phyloP scores from a whole-genome alignment of 2,888 invertebrate species.

The Lasioglossum zephyrum region DNA sequence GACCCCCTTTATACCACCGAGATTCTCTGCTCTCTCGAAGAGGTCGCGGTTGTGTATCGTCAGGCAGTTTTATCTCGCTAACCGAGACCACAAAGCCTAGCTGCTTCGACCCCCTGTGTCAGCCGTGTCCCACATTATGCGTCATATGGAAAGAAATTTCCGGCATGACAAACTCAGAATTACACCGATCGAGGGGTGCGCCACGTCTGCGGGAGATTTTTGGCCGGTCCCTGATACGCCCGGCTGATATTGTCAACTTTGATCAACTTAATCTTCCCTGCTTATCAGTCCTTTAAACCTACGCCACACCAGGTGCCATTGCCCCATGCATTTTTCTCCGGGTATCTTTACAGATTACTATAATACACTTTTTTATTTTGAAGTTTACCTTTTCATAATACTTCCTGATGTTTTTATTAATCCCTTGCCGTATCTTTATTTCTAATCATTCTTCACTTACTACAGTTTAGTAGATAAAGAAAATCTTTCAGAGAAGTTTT shows the following conservation, averaged over 20 bases:
- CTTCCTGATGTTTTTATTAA: background rate
- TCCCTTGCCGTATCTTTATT: background rate
- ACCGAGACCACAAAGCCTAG: slow-evolving; percentile 44
- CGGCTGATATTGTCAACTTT: background rate
- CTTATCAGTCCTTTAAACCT: background rate
- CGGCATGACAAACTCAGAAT: slow-evolving; percentile 57
- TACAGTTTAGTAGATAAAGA: background rate
- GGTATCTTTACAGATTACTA: background rate
- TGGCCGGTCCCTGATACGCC: background rate
- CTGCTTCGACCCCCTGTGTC: slow-evolving; percentile 16
- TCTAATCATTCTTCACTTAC: background rate
- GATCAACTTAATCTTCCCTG: background rate
- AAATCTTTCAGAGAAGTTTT: background rate
- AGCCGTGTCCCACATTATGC: slow-evolving; percentile 56
- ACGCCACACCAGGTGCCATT: background rate
- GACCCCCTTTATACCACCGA: slow-evolving; percentile 30
- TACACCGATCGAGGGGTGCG: slow-evolving; percentile 47
- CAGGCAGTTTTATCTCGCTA: slow-evolving; percentile 69
- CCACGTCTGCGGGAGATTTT: background rate
- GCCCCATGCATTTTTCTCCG: background rate
- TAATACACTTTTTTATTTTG: background rate
- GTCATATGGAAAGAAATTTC: slow-evolving; percentile 58
- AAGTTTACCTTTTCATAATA: background rate
- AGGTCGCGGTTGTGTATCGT: slow-evolving; percentile 64
- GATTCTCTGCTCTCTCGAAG: slow-evolving; percentile 26